Base-by-base conservation (phyloP, 1,140 invertebrate species). In the Pseudomyrmex sp. region DNA sequence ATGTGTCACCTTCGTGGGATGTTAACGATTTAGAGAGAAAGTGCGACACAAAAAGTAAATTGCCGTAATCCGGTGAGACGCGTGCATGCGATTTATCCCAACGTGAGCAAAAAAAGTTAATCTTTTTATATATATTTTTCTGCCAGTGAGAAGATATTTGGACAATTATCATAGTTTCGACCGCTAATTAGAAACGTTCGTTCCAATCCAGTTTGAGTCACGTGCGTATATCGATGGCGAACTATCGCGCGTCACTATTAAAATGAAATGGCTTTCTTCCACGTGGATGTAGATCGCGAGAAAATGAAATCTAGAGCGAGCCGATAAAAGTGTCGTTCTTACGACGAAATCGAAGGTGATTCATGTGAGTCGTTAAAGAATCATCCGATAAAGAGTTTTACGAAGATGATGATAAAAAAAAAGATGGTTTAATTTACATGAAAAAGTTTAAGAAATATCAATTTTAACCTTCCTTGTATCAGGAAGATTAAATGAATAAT, bases 21-120 rank as follows among this genome's bases (percentile, higher is more conserved):
- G n/a, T 58, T 56, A 61, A 44, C 75, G 63, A 74, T 83, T 83
- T 70, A 85, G 91, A 92, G 92, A 93, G 92, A 93, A 93, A 93
- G 91, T 5, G 80, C 86, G 76, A 87, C 86, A 88, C 73, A 84
- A 92, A 90, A 90, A 89, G 79, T 73, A 90, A 91, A 91, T 91
- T 89, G 70, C 59, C 79, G 35, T 83, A 69, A 86, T 83, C 80
- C 77, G 59, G 83, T 61, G 63, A 44, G 26, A 59, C 9, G 59
- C 59, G 26, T 69, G 15, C 58, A 59, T 4, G 26, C 44, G 44
- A 69, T 73, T 84, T 87, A 80, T 87, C 63, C 44, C 23, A 68
- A 73, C 50, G 44, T 35, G 50, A 8, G 20, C 35, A 12, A 83
- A 72, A 58, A 59, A 23, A 35, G 65, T 44, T 2, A 2, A 13